phyloP scores from a whole-genome alignment of 2,797 vertebrate genomes.

The Sibirionetta formosa region DNA sequence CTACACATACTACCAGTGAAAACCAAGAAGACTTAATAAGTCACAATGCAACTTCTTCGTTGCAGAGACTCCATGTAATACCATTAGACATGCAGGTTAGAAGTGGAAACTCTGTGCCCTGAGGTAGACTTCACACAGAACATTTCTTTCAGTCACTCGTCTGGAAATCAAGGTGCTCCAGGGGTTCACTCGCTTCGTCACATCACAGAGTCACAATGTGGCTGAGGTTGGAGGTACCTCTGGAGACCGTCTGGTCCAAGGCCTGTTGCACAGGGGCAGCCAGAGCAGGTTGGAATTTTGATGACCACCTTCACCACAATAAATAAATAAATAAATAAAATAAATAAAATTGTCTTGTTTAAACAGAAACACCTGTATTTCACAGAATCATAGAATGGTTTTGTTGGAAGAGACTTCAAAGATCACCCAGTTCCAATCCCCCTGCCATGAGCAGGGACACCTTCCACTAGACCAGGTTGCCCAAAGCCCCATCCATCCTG shows the following conservation, averaged over 20 bases:
- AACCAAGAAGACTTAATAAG: neutral
- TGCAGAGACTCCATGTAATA: neutral
- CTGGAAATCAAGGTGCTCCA: neutral
- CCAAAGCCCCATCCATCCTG: too few species aligned
- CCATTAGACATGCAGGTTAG: accelerated
- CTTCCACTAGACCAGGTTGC: too few species aligned
- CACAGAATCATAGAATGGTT: too few species aligned
- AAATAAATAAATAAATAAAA: too few species aligned
- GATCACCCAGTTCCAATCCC: too few species aligned
- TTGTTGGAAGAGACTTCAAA: too few species aligned
- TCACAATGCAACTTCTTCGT: neutral
- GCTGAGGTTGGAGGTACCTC: neutral
- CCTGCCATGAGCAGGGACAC: too few species aligned
- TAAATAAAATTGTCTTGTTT: neutral
- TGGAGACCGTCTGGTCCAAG: neutral
- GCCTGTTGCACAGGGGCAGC: neutral
- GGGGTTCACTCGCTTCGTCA: neutral
- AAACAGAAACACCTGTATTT: neutral
- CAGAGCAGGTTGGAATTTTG: neutral
- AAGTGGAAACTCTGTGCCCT: accelerated
- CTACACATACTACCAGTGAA: neutral
- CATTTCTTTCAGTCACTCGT: neutral
- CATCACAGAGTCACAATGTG: neutral
- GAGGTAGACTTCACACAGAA: neutral
- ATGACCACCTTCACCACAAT: accelerated